Evolutionary conservation across 2,113 vertebrate species (phyloP).

Genomic region (Rhadina sibilatrix): DNA sequence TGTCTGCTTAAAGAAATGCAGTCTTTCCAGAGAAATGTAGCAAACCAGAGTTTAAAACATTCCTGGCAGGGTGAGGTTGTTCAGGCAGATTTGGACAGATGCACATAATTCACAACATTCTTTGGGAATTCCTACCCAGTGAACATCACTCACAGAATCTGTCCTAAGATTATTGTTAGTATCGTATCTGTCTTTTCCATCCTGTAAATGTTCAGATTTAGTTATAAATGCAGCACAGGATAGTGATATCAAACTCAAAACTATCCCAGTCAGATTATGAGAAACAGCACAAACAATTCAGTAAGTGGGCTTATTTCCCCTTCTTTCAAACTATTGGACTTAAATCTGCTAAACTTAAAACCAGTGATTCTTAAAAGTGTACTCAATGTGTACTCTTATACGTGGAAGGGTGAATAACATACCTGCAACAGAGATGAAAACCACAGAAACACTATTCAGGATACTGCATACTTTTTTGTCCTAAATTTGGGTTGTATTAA

Average conservation of each 20-base stretch:
- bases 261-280: neutral
- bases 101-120: neutral
- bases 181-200: neutral
- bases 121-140: neutral
- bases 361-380: neutral
- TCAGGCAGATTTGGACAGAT: neutral
- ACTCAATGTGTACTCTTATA: neutral
- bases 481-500: neutral
- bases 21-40: neutral
- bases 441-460: neutral
- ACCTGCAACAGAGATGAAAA: neutral
- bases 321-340: neutral
- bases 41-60: neutral
- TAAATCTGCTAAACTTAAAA: neutral
- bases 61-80: neutral
- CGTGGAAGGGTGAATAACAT: neutral
- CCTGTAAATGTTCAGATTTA: neutral
- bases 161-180: neutral
- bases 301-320: neutral
- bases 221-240: neutral
- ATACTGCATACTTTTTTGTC: neutral
- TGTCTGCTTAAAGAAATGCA: neutral
- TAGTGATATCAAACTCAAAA: neutral
- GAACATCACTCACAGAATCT: neutral
- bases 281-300: neutral